Base-by-base conservation (phyloP, 1,140 invertebrate genomes). In the Lordiphosa clarofinis region DNA sequence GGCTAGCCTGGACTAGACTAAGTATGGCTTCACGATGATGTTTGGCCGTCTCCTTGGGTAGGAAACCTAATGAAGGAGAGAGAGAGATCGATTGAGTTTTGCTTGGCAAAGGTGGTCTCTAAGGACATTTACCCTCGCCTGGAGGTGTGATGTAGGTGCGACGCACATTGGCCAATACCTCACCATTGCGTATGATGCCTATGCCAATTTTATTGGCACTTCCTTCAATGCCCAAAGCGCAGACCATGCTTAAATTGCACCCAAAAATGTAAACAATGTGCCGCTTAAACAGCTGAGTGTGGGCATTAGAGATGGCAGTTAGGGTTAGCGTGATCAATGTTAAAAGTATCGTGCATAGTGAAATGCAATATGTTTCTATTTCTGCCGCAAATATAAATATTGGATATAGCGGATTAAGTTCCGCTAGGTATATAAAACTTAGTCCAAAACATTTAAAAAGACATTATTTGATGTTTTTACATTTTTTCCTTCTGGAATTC, bases 201-300 rank as follows among this genome's bases (percentile, higher is more conserved):
- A 99, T 93, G 0, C 97, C 99, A 57, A 99, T 91, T 91, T 99
- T 99, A 91, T 99, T 99, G 3, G 98, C 98, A 92, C 97, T 99
- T 10, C 99, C 97, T 92, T 99, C 99, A 87, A 99, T 97, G 49
- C 99, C 99, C 76, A 99, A 94, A 12, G 96, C 94, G 70, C 97
- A 94, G 38, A 98, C 96, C 96, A 98, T 79, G 7, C n/a, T 67
- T 54, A 7, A 46, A 53, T 53, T 43, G 8, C 13, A 3, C 21
- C 40, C 31, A 36, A 15, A 54, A 54, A 42, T 19, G 52, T 43
- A 54, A 54, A 43, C 52, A 54, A 43, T 40, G 4, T 13, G 39
- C 35, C 24, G 39, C 35, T 37, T 4, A 9, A 39, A 28, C 36
- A 38, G 49, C 24, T 53, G 49, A 19, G 11, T 40, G 6, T 28